A percentile compares a stretch with the other conserved stretches of the same genome.
These are phyloP conservation scores for Silurus glanis DNA, from an alignment of 2,113 vertebrate genomes.

Conservation along the genomic window DNA sequence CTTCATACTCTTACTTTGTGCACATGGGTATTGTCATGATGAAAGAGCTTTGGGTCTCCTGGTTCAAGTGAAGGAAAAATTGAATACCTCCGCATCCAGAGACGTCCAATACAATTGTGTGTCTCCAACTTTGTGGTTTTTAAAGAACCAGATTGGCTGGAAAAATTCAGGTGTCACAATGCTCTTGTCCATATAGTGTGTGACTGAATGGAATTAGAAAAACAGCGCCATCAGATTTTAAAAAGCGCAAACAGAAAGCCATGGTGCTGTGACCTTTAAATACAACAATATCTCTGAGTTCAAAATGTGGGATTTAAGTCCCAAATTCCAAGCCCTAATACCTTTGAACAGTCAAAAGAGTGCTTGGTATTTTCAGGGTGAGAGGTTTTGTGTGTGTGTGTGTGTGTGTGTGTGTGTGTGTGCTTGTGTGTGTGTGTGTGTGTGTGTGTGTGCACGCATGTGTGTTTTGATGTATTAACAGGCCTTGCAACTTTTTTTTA, in stretches of 20 bases:
- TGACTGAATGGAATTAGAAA: not conserved
- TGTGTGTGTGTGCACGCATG: too few relatives aligned
- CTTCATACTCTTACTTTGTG: too few relatives aligned
- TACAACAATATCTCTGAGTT: not conserved
- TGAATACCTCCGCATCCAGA: too few relatives aligned
- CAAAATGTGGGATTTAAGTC: not conserved
- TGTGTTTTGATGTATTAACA: not conserved
- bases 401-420: not conserved
- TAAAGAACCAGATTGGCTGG: too few relatives aligned
- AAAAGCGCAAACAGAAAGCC: conserved; percentile 15
- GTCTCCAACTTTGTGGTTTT: too few relatives aligned
- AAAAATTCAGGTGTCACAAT: too few relatives aligned
- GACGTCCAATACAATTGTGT: too few relatives aligned
- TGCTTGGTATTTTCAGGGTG: conserved; percentile 17
- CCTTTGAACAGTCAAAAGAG: not conserved
- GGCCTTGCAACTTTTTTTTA: not conserved
- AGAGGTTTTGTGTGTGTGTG: not conserved
- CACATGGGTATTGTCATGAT: too few relatives aligned
- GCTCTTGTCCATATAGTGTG: too few relatives aligned
- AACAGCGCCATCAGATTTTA: not conserved
- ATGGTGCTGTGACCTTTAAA: not conserved
- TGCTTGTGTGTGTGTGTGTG: too few relatives aligned
- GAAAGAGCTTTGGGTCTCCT: too few relatives aligned
- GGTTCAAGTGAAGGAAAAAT: too few relatives aligned
- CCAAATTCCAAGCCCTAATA: conserved; percentile 8